Evolutionary conservation across 1,140 invertebrate genomes (phyloP), one percentile per base, ranked within the genome.

Genomic region (Drosophila simulans): DNA sequence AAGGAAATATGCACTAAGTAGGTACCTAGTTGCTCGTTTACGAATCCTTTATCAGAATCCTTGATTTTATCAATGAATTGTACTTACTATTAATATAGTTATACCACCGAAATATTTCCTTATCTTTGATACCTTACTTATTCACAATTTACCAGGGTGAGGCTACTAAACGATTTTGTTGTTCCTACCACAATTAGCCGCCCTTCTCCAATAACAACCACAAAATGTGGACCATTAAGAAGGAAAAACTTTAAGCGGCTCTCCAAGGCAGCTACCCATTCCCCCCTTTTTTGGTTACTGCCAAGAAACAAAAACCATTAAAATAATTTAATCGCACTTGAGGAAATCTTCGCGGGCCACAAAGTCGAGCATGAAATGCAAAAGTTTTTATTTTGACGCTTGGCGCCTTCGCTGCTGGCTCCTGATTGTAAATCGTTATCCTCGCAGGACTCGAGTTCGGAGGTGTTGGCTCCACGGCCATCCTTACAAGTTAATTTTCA

Each of bases 241-340:
- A 63, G 42, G 43, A 60, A 80, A 80, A 84, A 89, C 84, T 88
- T 88, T 83, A 86, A 88, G 56, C 66, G 66, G 45, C 56, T 49
- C 57, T 20, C 17, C n/a, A 13, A 25, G 25, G 31, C 22, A 48
- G 13, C 48, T 15, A 13, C 12, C 40, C 43, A 12, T 45, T 22
- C 22, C 22, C 22, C 13, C 12, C 17, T 1, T 12, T 31, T 22
- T 27, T 31, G 17, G 11, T 15, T 49, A 56, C 20, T 43, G 43
- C 60, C 53, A 37, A 46, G 69, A 69, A 88, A 83, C 75, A 82
- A 88, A 88, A 88, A 83, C 83, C 83, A 88, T 88, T 88, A 88
- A 88, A 88, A 88, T 84, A 83, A 88, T 88, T 88, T 88, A 88
- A 88, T 88, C 83, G 83, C 83, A 83, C 83, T 88, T 63, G 75